These are phyloP conservation scores for Drosophila diplacantha DNA, from an alignment of 2,888 invertebrate species.

Conservation along the genomic window DNA sequence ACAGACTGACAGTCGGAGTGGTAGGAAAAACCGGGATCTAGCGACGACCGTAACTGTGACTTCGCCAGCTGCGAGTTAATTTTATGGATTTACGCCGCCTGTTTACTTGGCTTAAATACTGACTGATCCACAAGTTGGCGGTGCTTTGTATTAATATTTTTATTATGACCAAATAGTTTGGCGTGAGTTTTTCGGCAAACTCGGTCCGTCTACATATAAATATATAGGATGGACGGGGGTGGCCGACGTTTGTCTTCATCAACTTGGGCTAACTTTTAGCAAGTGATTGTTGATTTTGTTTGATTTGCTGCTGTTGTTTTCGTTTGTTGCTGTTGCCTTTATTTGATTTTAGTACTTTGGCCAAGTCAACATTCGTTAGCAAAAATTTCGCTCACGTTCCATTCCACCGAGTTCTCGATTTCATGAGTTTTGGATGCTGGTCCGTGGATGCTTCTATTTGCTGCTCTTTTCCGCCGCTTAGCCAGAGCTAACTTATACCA, in stretches of 20 bases:
- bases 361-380: conserved; percentile 71
- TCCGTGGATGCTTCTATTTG: conserved; percentile 45
- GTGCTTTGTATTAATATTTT: conserved; percentile 53
- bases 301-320: conserved; percentile 40
- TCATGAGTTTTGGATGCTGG: conserved; percentile 53
- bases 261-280: conserved; percentile 40
- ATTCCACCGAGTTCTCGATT: conserved; percentile 60
- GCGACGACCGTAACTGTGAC: conserved; percentile 19
- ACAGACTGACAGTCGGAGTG: conserved; percentile 34
- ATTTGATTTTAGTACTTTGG: conserved; percentile 68
- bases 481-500: conserved; percentile 27
- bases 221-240: conserved; percentile 4
- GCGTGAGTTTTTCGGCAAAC: conserved; percentile 13
- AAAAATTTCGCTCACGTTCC: conserved; percentile 67
- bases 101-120: conserved; percentile 53
- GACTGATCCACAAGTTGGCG: conserved; percentile 49
- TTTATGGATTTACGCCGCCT: conserved; percentile 54
- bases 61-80: conserved; percentile 52
- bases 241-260: conserved; percentile 46
- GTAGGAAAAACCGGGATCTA: conserved; percentile 16
- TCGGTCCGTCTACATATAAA: conserved; percentile 1
- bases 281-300: conserved; percentile 50
- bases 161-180: conserved; percentile 31
- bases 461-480: conserved; percentile 49
- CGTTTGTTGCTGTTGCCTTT: conserved; percentile 48